Base-by-base conservation (phyloP, 2,113 vertebrate species). In the Malurus cyaneus region DNA sequence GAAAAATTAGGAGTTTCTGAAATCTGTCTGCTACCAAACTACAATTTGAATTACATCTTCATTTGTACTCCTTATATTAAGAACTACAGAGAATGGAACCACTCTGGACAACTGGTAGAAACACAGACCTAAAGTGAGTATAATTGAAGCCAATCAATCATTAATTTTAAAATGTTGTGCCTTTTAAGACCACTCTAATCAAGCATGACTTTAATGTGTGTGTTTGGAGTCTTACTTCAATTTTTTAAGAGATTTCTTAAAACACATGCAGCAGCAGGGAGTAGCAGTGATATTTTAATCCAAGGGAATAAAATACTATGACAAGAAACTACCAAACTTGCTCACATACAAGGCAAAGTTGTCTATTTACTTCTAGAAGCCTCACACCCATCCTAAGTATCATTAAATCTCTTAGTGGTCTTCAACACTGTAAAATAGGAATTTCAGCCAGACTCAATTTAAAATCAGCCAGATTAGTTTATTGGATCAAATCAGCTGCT, bases 361-460 rank as follows among this genome's bases (percentile, higher is more conserved):
- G 25, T 12, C 3, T 14, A 23, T 15, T 29, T 53, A 18, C 11
- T 18, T 84, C 39, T 7, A 78, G 44, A 62, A 84, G 31, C 25
- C 18, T 80, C 59, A 61, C 42, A 54, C 2, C 18, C 49, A 44
- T 26, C 15, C 29, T 31, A 41, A 62, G 15, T 18, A 60, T 24
- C 52, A 86, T 23, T 62, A 44, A 26, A 73, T n/a, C 20, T 92
- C n/a, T 62, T 5, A 5, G 18, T 18, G 5, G 26, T 50, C 32
- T 80, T 65, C 12, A 80, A 29, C 7, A 34, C 8, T 2, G 0
- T 6, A 16, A 60, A 19, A 52, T 0, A 69, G 0, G 5, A 80
- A 31, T 59, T 70, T 80, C 47, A 83, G 47, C 7, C 31, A 73
- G 26, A 67, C 26, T 8, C 14, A 46, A 25, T 4, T 9, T 26